A percentile compares a stretch with the other conserved stretches of the same genome.
These are phyloP conservation scores for Tortricodes alternella DNA, from an alignment of 2,888 invertebrate genomes.

Conservation along the genomic window DNA sequence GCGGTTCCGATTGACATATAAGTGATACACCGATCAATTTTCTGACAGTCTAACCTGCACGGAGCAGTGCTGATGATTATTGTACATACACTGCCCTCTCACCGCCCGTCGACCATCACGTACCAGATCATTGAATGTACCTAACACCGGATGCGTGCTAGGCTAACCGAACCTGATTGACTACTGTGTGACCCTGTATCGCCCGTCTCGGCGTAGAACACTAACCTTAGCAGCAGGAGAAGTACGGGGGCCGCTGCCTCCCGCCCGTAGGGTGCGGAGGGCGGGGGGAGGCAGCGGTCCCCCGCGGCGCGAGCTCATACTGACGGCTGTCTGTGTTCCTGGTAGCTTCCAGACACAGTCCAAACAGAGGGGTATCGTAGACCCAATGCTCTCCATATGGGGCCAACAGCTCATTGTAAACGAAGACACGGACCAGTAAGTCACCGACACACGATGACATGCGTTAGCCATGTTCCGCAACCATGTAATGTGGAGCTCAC, in stretches of 20 bases:
- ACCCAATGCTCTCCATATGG: conserved; percentile 99
- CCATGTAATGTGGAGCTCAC: conserved; percentile 58
- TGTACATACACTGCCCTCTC: conserved; percentile 28
- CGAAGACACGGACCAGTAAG: conserved; percentile 99
- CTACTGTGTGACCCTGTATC: conserved; percentile 46
- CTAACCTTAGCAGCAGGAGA: conserved; percentile 22
- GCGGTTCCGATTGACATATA: conserved; percentile 32
- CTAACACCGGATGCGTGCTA: conserved; percentile 21
- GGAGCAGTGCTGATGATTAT: conserved; percentile 19
- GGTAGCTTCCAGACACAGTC: conserved; percentile 92
- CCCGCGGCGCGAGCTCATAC: conserved; percentile 40
- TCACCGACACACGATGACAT: conserved; percentile 71
- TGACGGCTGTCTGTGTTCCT: conserved; percentile 74
- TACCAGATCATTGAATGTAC: conserved; percentile 20
- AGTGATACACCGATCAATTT: conserved; percentile 50
- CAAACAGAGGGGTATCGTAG: conserved; percentile 98
- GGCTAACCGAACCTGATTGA: conserved; percentile 25
- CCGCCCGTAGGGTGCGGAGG: conserved; percentile 29
- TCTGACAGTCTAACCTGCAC: conserved; percentile 36
- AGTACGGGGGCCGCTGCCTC: conserved; percentile 30
- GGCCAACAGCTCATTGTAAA: conserved; percentile 98
- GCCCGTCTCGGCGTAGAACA: conserved; percentile 39
- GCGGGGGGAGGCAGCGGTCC: conserved; percentile 33
- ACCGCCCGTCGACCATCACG: conserved; percentile 4
- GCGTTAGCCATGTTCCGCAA: conserved; percentile 57